Base-by-base conservation (phyloP, 2,113 vertebrate genomes). In the Pachycephala philippinensis region DNA sequence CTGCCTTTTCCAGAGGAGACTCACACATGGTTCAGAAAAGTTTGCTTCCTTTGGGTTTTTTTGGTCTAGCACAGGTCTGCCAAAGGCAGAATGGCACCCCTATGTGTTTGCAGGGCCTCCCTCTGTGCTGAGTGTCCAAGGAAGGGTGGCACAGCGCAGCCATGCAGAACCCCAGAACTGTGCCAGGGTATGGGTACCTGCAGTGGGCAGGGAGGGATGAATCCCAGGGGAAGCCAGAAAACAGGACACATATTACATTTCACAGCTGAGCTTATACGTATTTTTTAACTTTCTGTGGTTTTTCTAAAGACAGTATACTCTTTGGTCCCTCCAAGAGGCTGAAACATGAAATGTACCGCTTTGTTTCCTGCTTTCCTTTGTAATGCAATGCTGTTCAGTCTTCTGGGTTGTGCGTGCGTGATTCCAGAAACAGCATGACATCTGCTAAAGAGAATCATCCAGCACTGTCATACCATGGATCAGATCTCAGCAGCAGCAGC, bases 371-470 rank as follows among this genome's bases (percentile, higher is more conserved):
- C 4, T 66, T 64, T 28, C 22, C 11, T 45, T 37, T 63, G 26
- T 8, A 42, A 52, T 30, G 35, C 35, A 22, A 5, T 2, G 7
- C 35, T 5, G 13, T 52, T 83, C 57, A 47, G 16, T 5, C 49
- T 77, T 27, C 70, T 56, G 14, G 7, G 57, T 39, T 71, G 44
- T 44, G 28, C 0, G 1, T 0, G 0, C 28, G 4, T 1, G 4
- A 30, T 83, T 71, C 49, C 13, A 54, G 66, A 63, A 80, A 27
- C 49, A 83, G 40, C 44, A 10, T 15, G 39, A 54, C 19, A 16
- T 31, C 21, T 33, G 16, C 33, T 40, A 35, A 31, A 65, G 35
- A 56, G 64, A 71, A 35, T 70, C 39, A 61, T 39, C 31, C 66
- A 50, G 54, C 3, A 4, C 61, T 60, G 30, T 50, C 56, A 45